Conservation (phyloP, 2,113 vertebrate genomes). For the Danionella cerebrum region DNA sequence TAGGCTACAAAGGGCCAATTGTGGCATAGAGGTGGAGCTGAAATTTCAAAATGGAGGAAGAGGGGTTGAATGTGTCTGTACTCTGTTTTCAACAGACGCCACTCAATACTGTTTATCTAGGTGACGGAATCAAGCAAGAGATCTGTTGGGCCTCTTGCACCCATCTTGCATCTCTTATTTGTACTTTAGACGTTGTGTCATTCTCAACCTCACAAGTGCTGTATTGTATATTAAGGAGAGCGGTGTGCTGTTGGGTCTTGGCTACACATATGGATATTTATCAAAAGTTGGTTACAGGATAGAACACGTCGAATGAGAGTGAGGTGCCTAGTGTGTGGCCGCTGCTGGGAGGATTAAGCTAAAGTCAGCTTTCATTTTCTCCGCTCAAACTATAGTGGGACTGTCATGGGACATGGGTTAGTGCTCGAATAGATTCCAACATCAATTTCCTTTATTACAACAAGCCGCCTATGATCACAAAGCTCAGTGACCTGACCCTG, state of each 20-base stretch:
- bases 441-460: slow-evolving; percentile 12
- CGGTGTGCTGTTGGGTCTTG: slow-evolving; percentile 23
- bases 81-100: slow-evolving; percentile 25
- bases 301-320: slow-evolving; percentile 16
- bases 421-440: not conserved
- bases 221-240: slow-evolving; percentile 39
- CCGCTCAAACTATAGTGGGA: slow-evolving; percentile 13
- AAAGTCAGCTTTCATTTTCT: slow-evolving; percentile 24
- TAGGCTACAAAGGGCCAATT: slow-evolving; percentile 24
- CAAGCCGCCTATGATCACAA: slow-evolving; percentile 20
- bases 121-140: slow-evolving; percentile 26
- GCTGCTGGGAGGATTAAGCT: slow-evolving; percentile 29
- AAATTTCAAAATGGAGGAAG: slow-evolving; percentile 33
- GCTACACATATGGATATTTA: slow-evolving; percentile 43
- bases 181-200: not conserved
- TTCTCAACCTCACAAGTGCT: slow-evolving; percentile 9
- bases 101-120: slow-evolving; percentile 31
- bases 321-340: slow-evolving; percentile 34
- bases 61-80: not conserved
- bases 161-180: not conserved
- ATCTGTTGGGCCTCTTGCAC: slow-evolving; percentile 34
- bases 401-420: slow-evolving; percentile 19
- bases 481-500: not conserved
- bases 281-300: slow-evolving; percentile 28
- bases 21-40: slow-evolving; percentile 19